These are phyloP conservation scores for Scarus forsteni DNA, from an alignment of 2,797 vertebrate genomes.

Conservation along the genomic window DNA sequence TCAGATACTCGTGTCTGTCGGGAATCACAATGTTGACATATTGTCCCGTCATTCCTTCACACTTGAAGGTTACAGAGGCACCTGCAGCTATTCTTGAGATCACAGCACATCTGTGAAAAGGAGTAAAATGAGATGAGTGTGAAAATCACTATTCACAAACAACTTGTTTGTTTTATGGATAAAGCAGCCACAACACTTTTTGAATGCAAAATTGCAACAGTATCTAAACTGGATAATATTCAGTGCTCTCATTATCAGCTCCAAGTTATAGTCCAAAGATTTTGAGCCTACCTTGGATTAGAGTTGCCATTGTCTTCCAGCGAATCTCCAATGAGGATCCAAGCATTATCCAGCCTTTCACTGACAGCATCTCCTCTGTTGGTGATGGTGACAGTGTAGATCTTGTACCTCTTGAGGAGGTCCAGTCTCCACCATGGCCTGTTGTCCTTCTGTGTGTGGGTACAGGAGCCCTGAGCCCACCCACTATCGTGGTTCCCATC, in stretches of 20 bases:
- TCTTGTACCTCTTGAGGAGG: slow-evolving; percentile 3
- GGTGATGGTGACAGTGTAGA: slow-evolving; percentile 27
- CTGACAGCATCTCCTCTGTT: slow-evolving; percentile 14
- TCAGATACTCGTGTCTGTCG: not conserved
- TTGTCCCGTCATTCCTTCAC: slow-evolving; percentile 32
- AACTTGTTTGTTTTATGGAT: too few relatives aligned
- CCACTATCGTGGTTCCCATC: slow-evolving; percentile 7
- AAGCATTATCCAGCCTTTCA: not conserved
- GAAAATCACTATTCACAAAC: too few relatives aligned
- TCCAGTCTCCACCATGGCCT: slow-evolving; percentile 30
- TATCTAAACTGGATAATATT: too few relatives aligned
- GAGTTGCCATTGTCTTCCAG: not conserved
- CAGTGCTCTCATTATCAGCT: too few relatives aligned
- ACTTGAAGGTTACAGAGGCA: slow-evolving; percentile 10
- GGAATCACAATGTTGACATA: slow-evolving; percentile 37
- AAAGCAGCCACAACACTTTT: too few relatives aligned
- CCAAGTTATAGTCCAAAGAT: not conserved
- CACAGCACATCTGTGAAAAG: too few relatives aligned
- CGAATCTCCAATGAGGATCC: slow-evolving; percentile 20
- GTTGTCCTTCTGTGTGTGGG: slow-evolving; percentile 1
- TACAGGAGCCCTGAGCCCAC: not conserved
- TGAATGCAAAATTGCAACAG: too few relatives aligned
- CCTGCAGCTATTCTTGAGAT: too few relatives aligned
- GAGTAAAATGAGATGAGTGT: too few relatives aligned
- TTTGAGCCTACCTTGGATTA: not conserved